Conservation (phyloP, 2,888 invertebrate species). For the Pardosa pseudoannulata region DNA sequence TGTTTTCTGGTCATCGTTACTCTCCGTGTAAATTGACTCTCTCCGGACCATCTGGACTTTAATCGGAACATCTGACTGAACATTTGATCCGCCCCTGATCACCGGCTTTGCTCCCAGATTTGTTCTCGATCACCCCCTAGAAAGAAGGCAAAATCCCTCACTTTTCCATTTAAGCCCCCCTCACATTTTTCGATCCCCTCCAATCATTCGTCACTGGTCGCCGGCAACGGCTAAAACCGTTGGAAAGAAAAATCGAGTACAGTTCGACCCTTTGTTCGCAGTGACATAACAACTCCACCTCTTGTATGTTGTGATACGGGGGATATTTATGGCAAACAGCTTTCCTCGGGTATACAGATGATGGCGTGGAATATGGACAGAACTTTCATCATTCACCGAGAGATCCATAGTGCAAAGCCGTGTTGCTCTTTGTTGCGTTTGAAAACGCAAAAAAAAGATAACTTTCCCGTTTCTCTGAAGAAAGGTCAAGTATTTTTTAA, state of each 20-base stretch:
- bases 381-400: background rate
- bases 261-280: background rate
- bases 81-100: conserved; percentile 15
- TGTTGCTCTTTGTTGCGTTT: too few species aligned
- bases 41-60: conserved; percentile 9
- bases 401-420: background rate
- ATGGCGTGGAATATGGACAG: background rate
- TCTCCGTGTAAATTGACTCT: conserved; percentile 1
- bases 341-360: conserved; percentile 6
- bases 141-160: background rate
- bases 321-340: conserved; percentile 4
- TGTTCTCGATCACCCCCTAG: conserved; percentile 3
- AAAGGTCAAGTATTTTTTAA: too few species aligned
- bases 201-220: conserved; percentile 10
- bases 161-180: background rate
- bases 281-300: conserved; percentile 12
- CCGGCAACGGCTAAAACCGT: conserved; percentile 3
- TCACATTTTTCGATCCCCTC: background rate
- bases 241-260: conserved; percentile 14
- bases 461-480: too few species aligned
- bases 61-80: conserved; percentile 17
- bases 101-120: conserved; percentile 10
- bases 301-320: conserved; percentile 13
- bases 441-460: too few species aligned
- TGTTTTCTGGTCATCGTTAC: background rate